phyloP scores from a whole-genome alignment of 2,888 invertebrate species.

The Melanargia galathea region DNA sequence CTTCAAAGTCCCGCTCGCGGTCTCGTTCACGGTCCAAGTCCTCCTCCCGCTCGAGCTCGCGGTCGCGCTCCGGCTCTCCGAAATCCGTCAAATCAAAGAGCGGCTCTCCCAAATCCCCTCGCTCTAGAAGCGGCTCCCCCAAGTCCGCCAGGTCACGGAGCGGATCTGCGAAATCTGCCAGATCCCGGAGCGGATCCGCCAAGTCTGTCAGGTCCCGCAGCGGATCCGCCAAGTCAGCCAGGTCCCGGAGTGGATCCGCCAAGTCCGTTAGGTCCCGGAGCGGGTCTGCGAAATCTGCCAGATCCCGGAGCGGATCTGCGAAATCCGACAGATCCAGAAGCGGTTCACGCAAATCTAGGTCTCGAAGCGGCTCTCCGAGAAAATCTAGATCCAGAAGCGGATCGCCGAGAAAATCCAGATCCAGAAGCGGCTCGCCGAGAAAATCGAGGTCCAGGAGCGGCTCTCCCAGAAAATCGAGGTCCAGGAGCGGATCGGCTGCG shows the following conservation, averaged over 20 bases:
- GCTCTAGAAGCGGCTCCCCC: conserved; percentile 47
- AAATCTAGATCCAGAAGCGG: conserved; percentile 50
- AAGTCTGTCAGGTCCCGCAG: conserved; percentile 39
- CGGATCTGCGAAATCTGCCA: conserved; percentile 41
- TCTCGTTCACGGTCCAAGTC: conserved; percentile 56
- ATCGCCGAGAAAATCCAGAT: conserved; percentile 40
- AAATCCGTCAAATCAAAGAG: too few relatives aligned
- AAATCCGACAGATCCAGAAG: conserved; percentile 36
- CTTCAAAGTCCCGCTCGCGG: conserved; percentile 45
- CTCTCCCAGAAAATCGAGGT: conserved; percentile 41
- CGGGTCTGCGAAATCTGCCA: conserved; percentile 46
- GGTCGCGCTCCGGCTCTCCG: conserved; percentile 52
- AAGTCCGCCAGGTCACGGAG: conserved; percentile 44
- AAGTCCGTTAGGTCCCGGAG: conserved; percentile 47
- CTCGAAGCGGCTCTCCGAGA: conserved; percentile 42
- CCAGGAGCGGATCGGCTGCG: conserved; percentile 41
- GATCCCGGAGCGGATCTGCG: conserved; percentile 47
- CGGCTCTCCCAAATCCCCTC: conserved; percentile 43
- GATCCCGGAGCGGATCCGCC: conserved; percentile 45
- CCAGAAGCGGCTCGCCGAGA: conserved; percentile 39
- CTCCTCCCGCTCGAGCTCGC: conserved; percentile 52
- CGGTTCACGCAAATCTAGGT: conserved; percentile 44
- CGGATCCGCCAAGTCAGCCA: conserved; percentile 45
- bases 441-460: conserved; percentile 49
- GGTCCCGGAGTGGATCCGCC: conserved; percentile 49